phyloP scores from a whole-genome alignment of 30 jellyfish, hydroid and myxozoan genomes.

The Turritopsis dohrnii region DNA sequence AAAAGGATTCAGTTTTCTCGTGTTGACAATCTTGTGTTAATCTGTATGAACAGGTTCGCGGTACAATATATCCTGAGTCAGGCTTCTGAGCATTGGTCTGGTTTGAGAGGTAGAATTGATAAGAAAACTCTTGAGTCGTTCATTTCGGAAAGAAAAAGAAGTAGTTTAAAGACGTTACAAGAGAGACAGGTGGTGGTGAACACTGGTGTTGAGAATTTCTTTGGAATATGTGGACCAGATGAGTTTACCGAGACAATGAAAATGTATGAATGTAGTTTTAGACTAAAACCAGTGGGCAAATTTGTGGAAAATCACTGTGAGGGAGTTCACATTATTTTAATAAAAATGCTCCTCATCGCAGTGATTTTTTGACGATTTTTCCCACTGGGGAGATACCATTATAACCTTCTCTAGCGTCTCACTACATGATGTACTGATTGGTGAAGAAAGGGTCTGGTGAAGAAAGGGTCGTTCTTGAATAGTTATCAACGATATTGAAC shows the following conservation, averaged over 20 bases:
- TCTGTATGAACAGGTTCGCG: slow-evolving; percentile 32
- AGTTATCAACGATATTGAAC: background rate
- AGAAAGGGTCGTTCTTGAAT: too few relatives aligned
- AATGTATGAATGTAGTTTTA: slow-evolving; percentile 29
- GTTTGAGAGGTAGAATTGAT: slow-evolving; percentile 60
- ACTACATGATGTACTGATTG: too few relatives aligned
- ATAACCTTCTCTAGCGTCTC: too few relatives aligned
- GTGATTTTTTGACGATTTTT: too few relatives aligned
- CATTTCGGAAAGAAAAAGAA: slow-evolving; percentile 12
- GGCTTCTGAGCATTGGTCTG: slow-evolving; percentile 67
- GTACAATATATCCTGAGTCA: slow-evolving; percentile 61
- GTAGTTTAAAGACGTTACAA: background rate
- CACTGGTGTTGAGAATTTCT: slow-evolving; percentile 27
- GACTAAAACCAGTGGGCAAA: background rate
- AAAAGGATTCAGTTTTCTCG: too few relatives aligned
- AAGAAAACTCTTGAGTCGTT: slow-evolving; percentile 26
- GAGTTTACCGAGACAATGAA: slow-evolving; percentile 51
- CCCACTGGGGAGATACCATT: too few relatives aligned
- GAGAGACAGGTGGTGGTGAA: background rate
- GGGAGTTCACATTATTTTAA: too few relatives aligned
- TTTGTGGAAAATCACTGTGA: too few relatives aligned
- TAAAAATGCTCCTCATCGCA: too few relatives aligned
- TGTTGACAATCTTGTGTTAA: background rate
- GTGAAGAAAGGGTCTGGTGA: too few relatives aligned
- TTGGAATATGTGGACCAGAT: slow-evolving; percentile 82